Conservation (phyloP, 2,113 vertebrate genomes). For the Sylvilagus bachmani region DNA sequence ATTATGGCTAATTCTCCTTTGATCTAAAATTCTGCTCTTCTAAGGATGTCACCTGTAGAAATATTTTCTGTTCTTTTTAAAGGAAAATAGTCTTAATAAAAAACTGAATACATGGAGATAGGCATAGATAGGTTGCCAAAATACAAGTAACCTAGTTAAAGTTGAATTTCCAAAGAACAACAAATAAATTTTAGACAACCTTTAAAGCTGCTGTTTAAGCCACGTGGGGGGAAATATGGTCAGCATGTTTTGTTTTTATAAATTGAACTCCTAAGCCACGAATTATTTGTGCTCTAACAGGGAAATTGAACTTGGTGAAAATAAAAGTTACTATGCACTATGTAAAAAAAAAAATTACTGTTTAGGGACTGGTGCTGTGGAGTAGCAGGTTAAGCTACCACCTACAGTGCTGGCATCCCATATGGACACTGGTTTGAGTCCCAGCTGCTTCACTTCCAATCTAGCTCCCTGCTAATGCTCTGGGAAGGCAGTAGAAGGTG, state of each 20-base stretch:
- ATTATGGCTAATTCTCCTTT: constrained; percentile 3
- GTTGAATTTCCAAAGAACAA: constrained; percentile 40
- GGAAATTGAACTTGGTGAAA: constrained; percentile 63
- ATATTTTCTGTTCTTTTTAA: not conserved
- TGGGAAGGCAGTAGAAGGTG: too few species aligned
- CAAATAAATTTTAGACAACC: not conserved
- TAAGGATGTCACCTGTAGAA: not conserved
- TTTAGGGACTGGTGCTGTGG: too few species aligned
- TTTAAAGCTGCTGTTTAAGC: constrained; percentile 46
- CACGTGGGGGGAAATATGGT: constrained; percentile 77
- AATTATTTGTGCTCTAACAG: constrained; percentile 79
- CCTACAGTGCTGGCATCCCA: too few species aligned
- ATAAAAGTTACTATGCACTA: constrained; percentile 49
- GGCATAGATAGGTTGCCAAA: not conserved
- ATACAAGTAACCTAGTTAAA: not conserved
- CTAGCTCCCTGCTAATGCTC: too few species aligned
- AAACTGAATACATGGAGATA: not conserved
- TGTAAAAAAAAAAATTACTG: not conserved
- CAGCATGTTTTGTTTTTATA: not conserved
- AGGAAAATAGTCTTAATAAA: not conserved
- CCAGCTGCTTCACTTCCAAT: too few species aligned
- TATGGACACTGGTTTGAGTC: too few species aligned
- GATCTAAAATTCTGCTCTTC: constrained; percentile 40
- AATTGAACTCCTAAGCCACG: constrained; percentile 70
- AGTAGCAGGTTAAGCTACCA: too few species aligned